These are phyloP conservation scores for Lamellibrachia luymesi DNA, from an alignment of 1,140 invertebrate genomes.

Conservation along the genomic window DNA sequence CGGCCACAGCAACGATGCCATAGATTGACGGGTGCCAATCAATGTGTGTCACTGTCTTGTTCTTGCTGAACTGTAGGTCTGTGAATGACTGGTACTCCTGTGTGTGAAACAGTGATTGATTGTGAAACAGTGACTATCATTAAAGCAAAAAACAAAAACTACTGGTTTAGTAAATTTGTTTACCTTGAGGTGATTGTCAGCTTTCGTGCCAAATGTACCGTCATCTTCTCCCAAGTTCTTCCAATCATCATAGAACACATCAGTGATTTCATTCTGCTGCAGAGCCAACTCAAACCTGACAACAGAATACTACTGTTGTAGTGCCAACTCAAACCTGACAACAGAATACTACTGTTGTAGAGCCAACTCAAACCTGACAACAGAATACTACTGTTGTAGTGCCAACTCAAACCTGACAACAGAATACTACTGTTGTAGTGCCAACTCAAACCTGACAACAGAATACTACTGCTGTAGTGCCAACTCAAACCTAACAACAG, in stretches of 20 bases:
- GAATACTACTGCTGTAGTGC: too few species aligned
- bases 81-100: slow-evolving; percentile 60
- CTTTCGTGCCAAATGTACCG: slow-evolving; percentile 52
- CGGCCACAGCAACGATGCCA: slow-evolving; percentile 56
- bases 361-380: slow-evolving; percentile 48
- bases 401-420: too few species aligned
- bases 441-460: too few species aligned
- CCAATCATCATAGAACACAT: slow-evolving; percentile 57
- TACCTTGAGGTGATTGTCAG: slow-evolving; percentile 57
- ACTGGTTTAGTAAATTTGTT: not conserved
- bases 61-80: slow-evolving; percentile 58
- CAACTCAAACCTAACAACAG: too few species aligned
- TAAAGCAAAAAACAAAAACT: not conserved
- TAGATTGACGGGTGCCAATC: slow-evolving; percentile 59
- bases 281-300: slow-evolving; percentile 52
- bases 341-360: slow-evolving; percentile 51
- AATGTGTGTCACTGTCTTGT: slow-evolving; percentile 57
- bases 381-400: too few species aligned
- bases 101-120: slow-evolving; percentile 21
- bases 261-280: slow-evolving; percentile 58
- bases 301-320: slow-evolving; percentile 57
- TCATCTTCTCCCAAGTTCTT: slow-evolving; percentile 48
- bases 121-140: not conserved
- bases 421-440: too few species aligned
- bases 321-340: slow-evolving; percentile 48